These are phyloP conservation scores for Saxidomus purpurata DNA, from an alignment of 1,140 invertebrate species.

Conservation along the genomic window DNA sequence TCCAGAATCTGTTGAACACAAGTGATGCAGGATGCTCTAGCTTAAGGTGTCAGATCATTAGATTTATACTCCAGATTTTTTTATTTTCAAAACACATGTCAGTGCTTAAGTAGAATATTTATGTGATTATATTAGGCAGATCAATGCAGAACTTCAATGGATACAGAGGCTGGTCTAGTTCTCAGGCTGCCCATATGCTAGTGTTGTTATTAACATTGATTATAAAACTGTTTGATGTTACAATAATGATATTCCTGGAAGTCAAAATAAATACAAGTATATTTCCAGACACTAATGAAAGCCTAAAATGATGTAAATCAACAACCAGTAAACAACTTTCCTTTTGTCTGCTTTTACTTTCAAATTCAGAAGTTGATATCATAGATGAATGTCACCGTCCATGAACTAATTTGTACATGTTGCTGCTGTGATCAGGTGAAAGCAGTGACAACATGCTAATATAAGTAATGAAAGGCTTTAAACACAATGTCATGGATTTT, in stretches of 20 bases:
- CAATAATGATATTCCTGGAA: not conserved
- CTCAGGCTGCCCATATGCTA: not conserved
- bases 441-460: too few relatives aligned
- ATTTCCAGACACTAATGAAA: not conserved
- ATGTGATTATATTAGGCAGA: too few relatives aligned
- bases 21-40: not conserved
- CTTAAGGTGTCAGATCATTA: not conserved
- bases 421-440: too few relatives aligned
- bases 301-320: too few relatives aligned
- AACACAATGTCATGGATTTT: too few relatives aligned
- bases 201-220: not conserved
- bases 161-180: not conserved
- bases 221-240: constrained; percentile 17
- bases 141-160: not conserved
- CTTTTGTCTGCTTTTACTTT: too few relatives aligned
- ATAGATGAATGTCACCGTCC: too few relatives aligned
- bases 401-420: too few relatives aligned
- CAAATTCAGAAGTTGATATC: too few relatives aligned
- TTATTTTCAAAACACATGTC: constrained; percentile 30
- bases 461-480: too few relatives aligned
- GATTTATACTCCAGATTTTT: not conserved
- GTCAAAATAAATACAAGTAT: not conserved
- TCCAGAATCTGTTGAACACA: not conserved
- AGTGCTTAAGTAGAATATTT: not conserved
- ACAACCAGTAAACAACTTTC: too few relatives aligned